Percentiles rank a stretch among this genome's conserved stretches.
Conservation (phyloP, 2,113 vertebrate genomes). For the Murina feae region DNA sequence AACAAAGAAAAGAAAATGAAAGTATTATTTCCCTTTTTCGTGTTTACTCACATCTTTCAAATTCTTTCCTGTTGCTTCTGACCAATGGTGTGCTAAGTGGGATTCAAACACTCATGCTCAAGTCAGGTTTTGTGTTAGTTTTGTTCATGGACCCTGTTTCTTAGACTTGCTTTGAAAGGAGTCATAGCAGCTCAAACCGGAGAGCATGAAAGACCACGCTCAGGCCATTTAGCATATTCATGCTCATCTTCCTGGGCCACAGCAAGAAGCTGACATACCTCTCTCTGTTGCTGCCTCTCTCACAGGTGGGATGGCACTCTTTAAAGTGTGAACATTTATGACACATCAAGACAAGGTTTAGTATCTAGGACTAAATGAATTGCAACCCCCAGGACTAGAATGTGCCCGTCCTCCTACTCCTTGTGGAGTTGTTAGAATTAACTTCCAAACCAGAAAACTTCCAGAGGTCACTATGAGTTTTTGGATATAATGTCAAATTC, state of each 20-base stretch:
- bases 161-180: background rate
- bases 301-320: background rate
- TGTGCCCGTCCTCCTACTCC: background rate
- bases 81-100: background rate
- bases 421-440: background rate
- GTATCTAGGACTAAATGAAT: background rate
- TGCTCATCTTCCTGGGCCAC: background rate
- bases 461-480: background rate
- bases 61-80: background rate
- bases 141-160: background rate
- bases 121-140: background rate
- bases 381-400: background rate
- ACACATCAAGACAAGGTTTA: background rate
- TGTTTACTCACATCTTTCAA: background rate
- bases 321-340: background rate
- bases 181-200: accelerated
- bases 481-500: background rate
- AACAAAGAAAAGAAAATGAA: too few species aligned
- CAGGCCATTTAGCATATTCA: background rate
- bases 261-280: background rate
- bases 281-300: background rate
- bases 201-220: accelerated
- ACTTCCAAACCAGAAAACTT: background rate
- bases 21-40: background rate
- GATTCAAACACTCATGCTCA: background rate